Base-by-base conservation (phyloP, 2,113 vertebrate species). In the Tretioscincus oriximinensis region DNA sequence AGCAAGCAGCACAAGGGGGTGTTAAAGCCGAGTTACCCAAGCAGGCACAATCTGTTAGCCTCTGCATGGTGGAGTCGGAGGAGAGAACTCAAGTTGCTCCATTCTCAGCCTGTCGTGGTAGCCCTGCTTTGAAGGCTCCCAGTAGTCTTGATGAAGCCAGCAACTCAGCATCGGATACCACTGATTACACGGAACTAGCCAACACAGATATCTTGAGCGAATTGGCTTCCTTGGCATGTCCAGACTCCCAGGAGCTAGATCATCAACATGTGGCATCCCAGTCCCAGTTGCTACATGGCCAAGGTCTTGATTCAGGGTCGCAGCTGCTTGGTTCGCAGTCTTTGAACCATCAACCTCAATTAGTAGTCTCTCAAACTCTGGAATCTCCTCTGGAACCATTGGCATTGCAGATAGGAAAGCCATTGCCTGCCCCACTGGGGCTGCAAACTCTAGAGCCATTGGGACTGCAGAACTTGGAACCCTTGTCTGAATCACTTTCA, bases 121-220 rank as follows among this genome's bases (percentile, higher is more conserved):
- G 78, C 29, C 65, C 90, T 88, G 0, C 76, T 63, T 87, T 88
- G n/a, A 95, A 95, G 87, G 86, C 80, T 0, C 16, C 89, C 1
- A 16, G 78, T 54, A 51, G 63, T n/a, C 12, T 10, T 0, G 92
- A 89, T 0, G 91, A 93, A 83, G 90, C 86, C 0, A 31, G 92
- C 72, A 86, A 89, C 81, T 92, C 90, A 1, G 95, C 95, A 81
- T 92, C 95, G 0, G 93, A 95, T 0, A 79, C 93, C 1, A 76
- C 93, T 0, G 95, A 96, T 76, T 96, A 95, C 78, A 94, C 94
- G 0, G 95, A 95, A n/a, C 93, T 95, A 10, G 95, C 95, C 0
- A 94, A 95, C 1, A 94, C 95, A 0, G 95, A 96, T 77, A 96
- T 96, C 81, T 92, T 96, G 41, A 95, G 94, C 1, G 95, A 96